Evolutionary conservation across 2,888 invertebrate genomes (phyloP).

Genomic region (Idaea aversata): DNA sequence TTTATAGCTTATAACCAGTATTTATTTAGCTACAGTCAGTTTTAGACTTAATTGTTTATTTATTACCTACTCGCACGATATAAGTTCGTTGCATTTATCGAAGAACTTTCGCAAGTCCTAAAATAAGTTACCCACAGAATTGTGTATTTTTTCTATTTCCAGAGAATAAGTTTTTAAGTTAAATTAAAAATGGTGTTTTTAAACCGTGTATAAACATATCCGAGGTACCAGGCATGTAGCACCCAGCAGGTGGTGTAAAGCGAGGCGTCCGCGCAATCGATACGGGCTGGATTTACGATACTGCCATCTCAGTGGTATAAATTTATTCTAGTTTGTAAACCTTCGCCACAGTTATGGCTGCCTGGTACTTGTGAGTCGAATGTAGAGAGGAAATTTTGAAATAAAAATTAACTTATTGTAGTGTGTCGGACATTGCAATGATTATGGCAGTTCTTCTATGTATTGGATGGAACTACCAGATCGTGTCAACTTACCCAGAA

Average conservation of each 20-base stretch:
- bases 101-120: too few relatives aligned
- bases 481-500: too few relatives aligned
- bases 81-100: too few relatives aligned
- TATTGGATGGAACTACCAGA: too few relatives aligned
- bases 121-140: too few relatives aligned
- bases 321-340: slow-evolving; percentile 46
- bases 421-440: too few relatives aligned
- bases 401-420: not conserved
- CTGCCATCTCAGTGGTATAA: slow-evolving; percentile 43
- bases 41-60: not conserved
- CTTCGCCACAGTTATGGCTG: slow-evolving; percentile 6
- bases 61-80: too few relatives aligned
- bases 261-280: slow-evolving; percentile 62
- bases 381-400: not conserved
- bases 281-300: slow-evolving; percentile 57
- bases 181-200: too few relatives aligned
- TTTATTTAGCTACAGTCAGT: not conserved
- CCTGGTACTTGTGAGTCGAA: not conserved
- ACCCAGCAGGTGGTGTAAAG: slow-evolving; percentile 52
- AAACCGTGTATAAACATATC: not conserved
- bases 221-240: slow-evolving; percentile 32
- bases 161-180: too few relatives aligned
- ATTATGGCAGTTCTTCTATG: too few relatives aligned
- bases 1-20: not conserved
- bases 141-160: too few relatives aligned